Base-by-base conservation (phyloP, 1,140 invertebrate genomes). In the Copidosoma floridanum region DNA sequence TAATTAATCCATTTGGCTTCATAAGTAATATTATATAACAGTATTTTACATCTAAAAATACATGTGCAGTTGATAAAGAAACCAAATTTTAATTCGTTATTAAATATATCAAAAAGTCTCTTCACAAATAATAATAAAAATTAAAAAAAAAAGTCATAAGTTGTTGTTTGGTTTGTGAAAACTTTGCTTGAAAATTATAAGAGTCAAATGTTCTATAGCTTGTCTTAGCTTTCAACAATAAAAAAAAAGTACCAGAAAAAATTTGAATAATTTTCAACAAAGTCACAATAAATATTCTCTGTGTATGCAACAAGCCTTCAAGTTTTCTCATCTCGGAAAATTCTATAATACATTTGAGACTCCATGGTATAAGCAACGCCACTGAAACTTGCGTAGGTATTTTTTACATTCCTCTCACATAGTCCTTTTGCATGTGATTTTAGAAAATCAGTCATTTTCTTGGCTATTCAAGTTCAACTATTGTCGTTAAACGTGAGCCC, bases 341-440 rank as follows among this genome's bases (percentile, higher is more conserved):
- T 47, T 23, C 24, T 60, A 60, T 60, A 54, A 53, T 60, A 60
- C 50, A 60, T n/a, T 46, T 32, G 48, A 43, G 50, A 59, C 29
- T 43, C 47, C 23, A 18, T 43, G 18, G 18, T 3, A 11, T 3
- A n/a, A n/a, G n/a, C n/a, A n/a, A n/a, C n/a, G n/a, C n/a, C n/a
- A n/a, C n/a, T n/a, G n/a, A n/a, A n/a, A n/a, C n/a, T n/a, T n/a
- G n/a, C n/a, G 16, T 41, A 41, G 8, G 7, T 47, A 5, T 11
- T 26, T 46, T 16, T 21, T 47, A 16, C 14, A 14, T 24, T 47
- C 44, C 18, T 38, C 4, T 48, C 12, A 16, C 21, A 24, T 5
- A 32, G 23, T 14, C 23, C 20, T 14, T 35, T 35, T 38, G n/a
- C 6, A n/a, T 16, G 12, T 6, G 16, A 21, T 21, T 3, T n/a